Percentiles rank a stretch among this genome's conserved stretches.
Conservation (phyloP, 2,113 vertebrate genomes). For the Mobula birostris region DNA sequence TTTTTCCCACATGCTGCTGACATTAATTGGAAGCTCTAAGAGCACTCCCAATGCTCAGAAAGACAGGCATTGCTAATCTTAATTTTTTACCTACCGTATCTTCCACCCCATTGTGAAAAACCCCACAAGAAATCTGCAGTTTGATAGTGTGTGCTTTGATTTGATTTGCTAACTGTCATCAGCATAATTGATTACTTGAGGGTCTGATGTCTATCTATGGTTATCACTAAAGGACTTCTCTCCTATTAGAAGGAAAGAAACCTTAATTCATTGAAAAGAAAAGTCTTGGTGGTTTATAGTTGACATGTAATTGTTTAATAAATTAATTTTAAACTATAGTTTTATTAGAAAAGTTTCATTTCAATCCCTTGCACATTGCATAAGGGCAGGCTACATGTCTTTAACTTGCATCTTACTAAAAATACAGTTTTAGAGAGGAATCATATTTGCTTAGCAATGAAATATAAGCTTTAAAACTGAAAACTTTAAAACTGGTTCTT, state of each 20-base stretch:
- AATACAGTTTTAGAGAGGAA: neutral
- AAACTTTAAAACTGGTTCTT: neutral
- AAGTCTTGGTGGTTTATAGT: neutral
- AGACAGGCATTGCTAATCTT: no score
- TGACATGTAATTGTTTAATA: neutral
- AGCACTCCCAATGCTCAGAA: no score
- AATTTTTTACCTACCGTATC: no score
- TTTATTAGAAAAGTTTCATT: neutral
- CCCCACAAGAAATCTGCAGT: neutral
- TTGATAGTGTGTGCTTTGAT: neutral
- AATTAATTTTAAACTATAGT: neutral
- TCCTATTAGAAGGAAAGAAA: neutral
- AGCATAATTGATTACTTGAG: neutral
- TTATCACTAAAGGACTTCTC: neutral
- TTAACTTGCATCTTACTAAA: neutral
- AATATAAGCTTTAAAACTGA: neutral
- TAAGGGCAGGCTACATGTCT: neutral
- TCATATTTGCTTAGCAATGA: neutral
- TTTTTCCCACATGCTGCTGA: no score
- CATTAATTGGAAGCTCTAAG: no score
- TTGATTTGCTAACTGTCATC: neutral
- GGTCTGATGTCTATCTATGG: neutral
- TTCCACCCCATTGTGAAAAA: neutral
- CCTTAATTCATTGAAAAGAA: neutral
- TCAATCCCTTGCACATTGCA: neutral